These are phyloP conservation scores for Alosa alosa DNA, from an alignment of 2,113 vertebrate species.

Conservation along the genomic window DNA sequence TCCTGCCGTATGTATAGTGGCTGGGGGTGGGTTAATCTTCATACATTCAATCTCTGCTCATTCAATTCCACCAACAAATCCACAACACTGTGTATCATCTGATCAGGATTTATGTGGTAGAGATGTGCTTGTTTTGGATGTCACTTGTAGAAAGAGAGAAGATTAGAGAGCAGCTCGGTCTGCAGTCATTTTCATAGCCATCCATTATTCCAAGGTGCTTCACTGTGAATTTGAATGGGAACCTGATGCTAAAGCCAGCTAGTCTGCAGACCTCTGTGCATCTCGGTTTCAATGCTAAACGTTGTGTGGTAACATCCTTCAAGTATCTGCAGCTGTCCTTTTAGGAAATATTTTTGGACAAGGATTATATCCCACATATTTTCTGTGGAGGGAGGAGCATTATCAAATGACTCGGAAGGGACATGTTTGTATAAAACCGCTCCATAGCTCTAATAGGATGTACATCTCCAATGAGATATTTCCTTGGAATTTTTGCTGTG, in stretches of 20 bases:
- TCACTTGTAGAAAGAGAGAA: not conserved
- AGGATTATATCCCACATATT: constrained; percentile 12
- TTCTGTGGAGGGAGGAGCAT: not conserved
- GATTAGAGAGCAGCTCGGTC: not conserved
- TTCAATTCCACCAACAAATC: constrained; percentile 26
- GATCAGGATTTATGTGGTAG: constrained; percentile 26
- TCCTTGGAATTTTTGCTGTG: constrained; percentile 33
- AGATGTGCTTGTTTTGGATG: not conserved
- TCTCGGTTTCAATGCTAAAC: not conserved
- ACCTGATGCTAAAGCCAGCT: constrained; percentile 8
- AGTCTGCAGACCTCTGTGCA: not conserved
- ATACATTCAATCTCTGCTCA: constrained; percentile 27
- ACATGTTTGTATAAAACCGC: not conserved
- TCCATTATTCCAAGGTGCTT: not conserved
- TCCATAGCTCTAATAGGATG: not conserved
- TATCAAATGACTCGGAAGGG: not conserved
- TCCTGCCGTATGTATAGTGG: not conserved
- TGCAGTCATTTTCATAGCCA: not conserved
- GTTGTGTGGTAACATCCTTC: not conserved
- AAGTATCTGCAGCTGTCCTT: not conserved
- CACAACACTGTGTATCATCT: constrained; percentile 30
- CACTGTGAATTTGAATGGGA: not conserved
- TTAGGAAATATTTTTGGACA: not conserved
- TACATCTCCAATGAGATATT: not conserved
- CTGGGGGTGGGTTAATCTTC: constrained; percentile 32